Base-by-base conservation (phyloP, 35 echinoderm and acorn worm species). In the Heliocidaris tuberculata region DNA sequence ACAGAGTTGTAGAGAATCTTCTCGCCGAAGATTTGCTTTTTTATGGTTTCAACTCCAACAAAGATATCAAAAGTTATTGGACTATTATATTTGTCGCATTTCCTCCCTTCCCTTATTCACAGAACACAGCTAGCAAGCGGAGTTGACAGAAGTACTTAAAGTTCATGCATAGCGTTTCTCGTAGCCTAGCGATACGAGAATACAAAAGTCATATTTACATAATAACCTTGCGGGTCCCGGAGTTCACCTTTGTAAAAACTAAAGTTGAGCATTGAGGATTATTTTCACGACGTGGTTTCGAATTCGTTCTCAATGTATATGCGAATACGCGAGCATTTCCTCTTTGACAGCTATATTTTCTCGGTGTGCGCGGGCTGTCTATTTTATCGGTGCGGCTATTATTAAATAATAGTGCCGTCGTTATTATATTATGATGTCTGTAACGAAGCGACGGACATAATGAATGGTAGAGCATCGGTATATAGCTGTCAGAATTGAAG, bases 121-220 rank as follows among this genome's bases (percentile, higher is more conserved):
- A 78, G 6, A n/a, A 27, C 19, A 78, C 65, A n/a, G 65, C 21
- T 27, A 78, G 27, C 7, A n/a, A 12, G 35, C 35, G 35, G 35
- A 56, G 52, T 56, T 56, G 65, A 78, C 19, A 21, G 27, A 78
- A 78, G 65, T 78, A n/a, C 65, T 78, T 78, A 42, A 42, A 42
- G 35, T n/a, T n/a, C n/a, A n/a, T n/a, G n/a, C n/a, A n/a, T 78
- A 78, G 65, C 65, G 65, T 78, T 78, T 27, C 15, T n/a, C 65
- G 65, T 78, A 78, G 65, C 65, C 27, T 78, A 78, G 65, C 65
- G 27, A 78, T 78, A n/a, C 65, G 65, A 78, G 65, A 78, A 78
- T 78, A 78, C 65, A 78, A 78, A 78, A 78, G 65, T 78, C 27
- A 78, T 78, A 78, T 78, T 78, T 78, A 78, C 65, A 78, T 78